Evolutionary conservation across 2,888 invertebrate species (phyloP).

Genomic region (Exephanes ischioxanthus): DNA sequence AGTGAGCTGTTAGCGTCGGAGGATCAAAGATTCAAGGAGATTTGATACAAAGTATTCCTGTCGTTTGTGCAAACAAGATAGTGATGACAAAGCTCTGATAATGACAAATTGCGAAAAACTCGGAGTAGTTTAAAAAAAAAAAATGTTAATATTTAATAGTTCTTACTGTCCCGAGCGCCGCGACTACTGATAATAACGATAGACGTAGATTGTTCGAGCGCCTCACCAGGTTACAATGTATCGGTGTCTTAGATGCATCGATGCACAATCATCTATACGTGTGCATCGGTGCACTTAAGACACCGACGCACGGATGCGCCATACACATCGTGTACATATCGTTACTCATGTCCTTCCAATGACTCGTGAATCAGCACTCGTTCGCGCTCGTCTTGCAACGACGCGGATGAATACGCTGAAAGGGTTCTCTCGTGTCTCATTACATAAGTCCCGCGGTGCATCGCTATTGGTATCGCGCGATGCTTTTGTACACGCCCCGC

Average conservation of each 20-base stretch:
- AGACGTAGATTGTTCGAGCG: conserved; percentile 22
- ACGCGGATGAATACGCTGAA: conserved; percentile 55
- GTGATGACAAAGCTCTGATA: neutral
- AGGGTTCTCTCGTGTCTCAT: conserved; percentile 55
- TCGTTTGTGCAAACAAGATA: conserved; percentile 9
- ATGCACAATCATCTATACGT: neutral
- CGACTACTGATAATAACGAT: conserved; percentile 20
- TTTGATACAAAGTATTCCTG: conserved; percentile 5
- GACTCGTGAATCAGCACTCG: conserved; percentile 66
- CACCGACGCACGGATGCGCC: neutral
- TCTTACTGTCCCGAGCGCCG: neutral
- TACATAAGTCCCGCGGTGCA: conserved; percentile 39
- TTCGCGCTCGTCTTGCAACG: conserved; percentile 51
- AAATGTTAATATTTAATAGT: neutral
- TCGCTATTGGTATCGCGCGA: conserved; percentile 13
- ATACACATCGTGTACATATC: conserved; percentile 5
- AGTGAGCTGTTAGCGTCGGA: neutral
- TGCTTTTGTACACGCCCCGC: conserved; percentile 21
- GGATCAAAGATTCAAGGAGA: conserved; percentile 9
- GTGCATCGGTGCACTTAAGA: conserved; percentile 10
- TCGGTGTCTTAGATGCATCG: neutral
- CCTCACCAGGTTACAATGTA: neutral
- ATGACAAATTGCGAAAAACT: neutral
- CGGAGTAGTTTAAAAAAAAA: neutral
- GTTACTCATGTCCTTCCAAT: conserved; percentile 55